Conservation (phyloP, 2,797 vertebrate genomes). For the Phoxinus dragarum region DNA sequence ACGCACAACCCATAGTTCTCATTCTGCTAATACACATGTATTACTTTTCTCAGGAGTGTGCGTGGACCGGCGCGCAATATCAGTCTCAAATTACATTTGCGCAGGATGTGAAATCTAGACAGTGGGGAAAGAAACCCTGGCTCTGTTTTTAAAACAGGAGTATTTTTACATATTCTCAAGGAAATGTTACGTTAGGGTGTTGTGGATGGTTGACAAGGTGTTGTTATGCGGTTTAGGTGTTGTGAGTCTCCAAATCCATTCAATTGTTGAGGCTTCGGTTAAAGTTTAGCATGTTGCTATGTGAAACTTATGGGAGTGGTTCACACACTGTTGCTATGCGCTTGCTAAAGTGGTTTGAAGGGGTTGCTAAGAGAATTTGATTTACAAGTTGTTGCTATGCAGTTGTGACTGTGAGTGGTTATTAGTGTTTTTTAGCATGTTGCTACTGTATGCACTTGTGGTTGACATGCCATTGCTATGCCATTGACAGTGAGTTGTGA, state of each 20-base stretch:
- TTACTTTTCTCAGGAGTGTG: slow-evolving; percentile 30
- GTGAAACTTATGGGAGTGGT: not conserved
- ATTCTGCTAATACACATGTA: not conserved
- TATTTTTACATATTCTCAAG: not conserved
- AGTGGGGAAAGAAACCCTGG: not conserved
- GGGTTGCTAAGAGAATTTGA: too few species aligned
- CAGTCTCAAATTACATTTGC: slow-evolving; percentile 28
- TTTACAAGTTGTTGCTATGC: too few species aligned
- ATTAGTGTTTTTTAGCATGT: not conserved
- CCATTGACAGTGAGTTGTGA: too few species aligned
- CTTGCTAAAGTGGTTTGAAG: not conserved
- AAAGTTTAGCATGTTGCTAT: not conserved
- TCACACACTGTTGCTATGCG: not conserved
- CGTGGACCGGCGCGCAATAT: not conserved
- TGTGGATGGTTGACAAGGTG: not conserved
- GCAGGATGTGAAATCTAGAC: slow-evolving; percentile 11
- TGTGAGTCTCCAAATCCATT: not conserved
- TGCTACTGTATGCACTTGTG: not conserved
- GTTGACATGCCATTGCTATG: not conserved
- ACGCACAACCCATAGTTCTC: not conserved
- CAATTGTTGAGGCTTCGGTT: not conserved
- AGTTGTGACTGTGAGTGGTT: too few species aligned
- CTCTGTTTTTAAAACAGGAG: not conserved
- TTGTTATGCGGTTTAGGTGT: not conserved
- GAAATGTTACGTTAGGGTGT: not conserved